Percentiles rank a stretch among this genome's conserved stretches.
Evolutionary conservation across 2,797 vertebrate genomes (phyloP).

Genomic region (Sus cebifrons): DNA sequence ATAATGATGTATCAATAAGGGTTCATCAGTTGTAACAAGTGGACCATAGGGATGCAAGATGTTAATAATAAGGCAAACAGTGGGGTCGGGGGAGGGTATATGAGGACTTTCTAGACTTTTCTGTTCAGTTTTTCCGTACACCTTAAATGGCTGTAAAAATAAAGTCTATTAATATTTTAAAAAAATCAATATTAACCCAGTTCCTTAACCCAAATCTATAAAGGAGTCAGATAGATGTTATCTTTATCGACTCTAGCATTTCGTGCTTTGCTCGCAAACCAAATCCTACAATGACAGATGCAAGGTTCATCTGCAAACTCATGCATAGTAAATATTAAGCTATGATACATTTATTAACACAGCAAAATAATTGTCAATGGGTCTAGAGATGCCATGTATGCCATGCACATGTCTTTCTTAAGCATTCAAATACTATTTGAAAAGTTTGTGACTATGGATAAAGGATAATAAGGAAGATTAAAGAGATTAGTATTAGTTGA

Average conservation of each 20-base stretch:
- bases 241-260: not conserved
- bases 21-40: not conserved
- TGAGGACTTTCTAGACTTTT: not conserved
- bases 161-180: not conserved
- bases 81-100: not conserved
- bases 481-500: conserved; percentile 42
- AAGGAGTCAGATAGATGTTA: not conserved
- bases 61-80: not conserved
- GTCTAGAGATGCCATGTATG: not conserved
- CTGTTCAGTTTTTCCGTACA: not conserved
- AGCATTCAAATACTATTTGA: not conserved
- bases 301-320: not conserved
- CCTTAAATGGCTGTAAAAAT: not conserved
- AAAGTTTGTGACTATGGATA: not conserved
- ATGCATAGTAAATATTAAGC: not conserved
- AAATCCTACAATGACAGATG: not conserved
- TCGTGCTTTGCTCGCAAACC: not conserved
- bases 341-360: not conserved
- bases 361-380: not conserved
- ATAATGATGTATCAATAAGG: not conserved
- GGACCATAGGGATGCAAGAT: not conserved
- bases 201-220: not conserved
- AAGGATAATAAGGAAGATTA: not conserved
- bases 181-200: not conserved
- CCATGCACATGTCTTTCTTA: not conserved